Evolutionary conservation across 1,140 invertebrate genomes (phyloP).

Genomic region (Agraylea sexmaculata): DNA sequence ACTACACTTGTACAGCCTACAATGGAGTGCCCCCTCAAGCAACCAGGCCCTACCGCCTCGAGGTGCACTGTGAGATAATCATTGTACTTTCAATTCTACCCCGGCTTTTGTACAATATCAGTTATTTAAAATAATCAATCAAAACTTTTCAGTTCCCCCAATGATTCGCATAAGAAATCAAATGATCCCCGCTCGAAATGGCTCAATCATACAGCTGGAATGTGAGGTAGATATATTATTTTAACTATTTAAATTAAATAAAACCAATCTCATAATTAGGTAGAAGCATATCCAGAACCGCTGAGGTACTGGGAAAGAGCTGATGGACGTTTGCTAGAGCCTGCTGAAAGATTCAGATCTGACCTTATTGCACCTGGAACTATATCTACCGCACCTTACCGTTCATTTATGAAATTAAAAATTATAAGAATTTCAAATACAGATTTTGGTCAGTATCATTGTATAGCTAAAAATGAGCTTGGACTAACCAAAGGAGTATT

Average conservation of each 20-base stretch:
- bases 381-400: constrained; percentile 30
- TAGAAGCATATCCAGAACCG: constrained; percentile 80
- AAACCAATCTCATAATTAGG: constrained; percentile 26
- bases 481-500: constrained; percentile 20
- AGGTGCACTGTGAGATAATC: constrained; percentile 85
- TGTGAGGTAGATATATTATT: constrained; percentile 46
- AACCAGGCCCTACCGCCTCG: constrained; percentile 65
- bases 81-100: not conserved
- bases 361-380: constrained; percentile 43
- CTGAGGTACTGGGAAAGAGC: constrained; percentile 74
- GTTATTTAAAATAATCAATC: not conserved
- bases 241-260: not conserved
- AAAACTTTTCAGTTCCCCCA: constrained; percentile 12
- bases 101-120: not conserved
- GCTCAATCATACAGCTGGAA: constrained; percentile 58
- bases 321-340: constrained; percentile 62
- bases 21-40: constrained; percentile 78
- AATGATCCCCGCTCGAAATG: constrained; percentile 56
- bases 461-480: constrained; percentile 72
- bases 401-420: constrained; percentile 60
- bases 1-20: constrained; percentile 74
- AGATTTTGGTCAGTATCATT: constrained; percentile 67
- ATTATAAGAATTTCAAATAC: constrained; percentile 50
- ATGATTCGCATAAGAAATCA: constrained; percentile 53
- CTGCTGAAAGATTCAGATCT: constrained; percentile 54